These are phyloP conservation scores for Eulemur coronatus DNA, from an alignment of 2,797 vertebrate species.

Conservation along the genomic window DNA sequence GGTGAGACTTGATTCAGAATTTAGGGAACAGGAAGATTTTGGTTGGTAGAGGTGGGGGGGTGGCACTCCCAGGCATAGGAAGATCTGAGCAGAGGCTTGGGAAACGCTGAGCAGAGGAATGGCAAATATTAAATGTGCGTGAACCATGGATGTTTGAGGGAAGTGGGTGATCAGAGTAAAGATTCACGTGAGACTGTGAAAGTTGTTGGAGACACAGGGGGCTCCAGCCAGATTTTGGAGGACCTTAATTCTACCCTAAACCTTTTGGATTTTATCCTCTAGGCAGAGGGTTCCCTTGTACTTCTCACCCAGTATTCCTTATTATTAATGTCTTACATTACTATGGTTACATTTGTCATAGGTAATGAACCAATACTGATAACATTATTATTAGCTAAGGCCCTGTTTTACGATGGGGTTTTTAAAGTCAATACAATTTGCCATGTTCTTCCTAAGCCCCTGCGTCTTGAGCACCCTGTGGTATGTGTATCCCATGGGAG, in stretches of 20 bases:
- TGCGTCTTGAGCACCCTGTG: not conserved
- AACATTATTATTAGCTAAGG: not conserved
- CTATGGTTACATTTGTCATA: not conserved
- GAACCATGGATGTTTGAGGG: not conserved
- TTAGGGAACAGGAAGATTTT: not conserved
- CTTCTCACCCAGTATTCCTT: not conserved
- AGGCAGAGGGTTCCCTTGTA: not conserved
- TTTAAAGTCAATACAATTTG: not conserved
- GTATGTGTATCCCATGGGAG: not conserved
- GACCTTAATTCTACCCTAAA: not conserved
- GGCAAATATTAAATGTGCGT: not conserved
- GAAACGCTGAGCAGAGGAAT: not conserved
- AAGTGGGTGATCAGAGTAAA: not conserved
- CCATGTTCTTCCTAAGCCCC: not conserved
- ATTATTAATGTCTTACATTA: not conserved
- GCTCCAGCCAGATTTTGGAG: not conserved
- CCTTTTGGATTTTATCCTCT: not conserved
- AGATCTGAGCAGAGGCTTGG: not conserved
- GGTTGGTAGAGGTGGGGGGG: not conserved
- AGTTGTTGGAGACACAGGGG: not conserved
- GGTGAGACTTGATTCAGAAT: not conserved
- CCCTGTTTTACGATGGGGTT: not conserved
- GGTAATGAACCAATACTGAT: not conserved
- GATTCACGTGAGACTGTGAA: not conserved
- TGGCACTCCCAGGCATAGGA: not conserved